Base-by-base conservation (phyloP, 2,797 vertebrate genomes). In the Schizopygopsis pylzovi region DNA sequence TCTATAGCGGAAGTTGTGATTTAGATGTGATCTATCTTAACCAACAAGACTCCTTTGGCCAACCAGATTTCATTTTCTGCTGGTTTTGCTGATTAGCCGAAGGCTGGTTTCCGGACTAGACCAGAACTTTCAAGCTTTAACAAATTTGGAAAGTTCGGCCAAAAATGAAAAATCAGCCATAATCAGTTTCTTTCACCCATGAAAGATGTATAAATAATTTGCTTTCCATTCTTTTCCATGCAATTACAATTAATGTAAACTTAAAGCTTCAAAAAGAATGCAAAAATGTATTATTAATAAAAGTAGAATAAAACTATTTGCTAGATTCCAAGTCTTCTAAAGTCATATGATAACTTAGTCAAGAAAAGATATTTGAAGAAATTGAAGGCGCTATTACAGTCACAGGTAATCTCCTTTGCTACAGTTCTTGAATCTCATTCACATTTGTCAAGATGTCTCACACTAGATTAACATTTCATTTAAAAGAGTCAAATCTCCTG, bases 361-460 rank as follows among this genome's bases (percentile, higher is more conserved):
- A 61, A 22, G 22, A 61, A 61, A 79, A 61, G 1, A 43, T 7
- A 65, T 16, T 16, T 33, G 16, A 4, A 25, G 2, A 79, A 25
- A 79, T 45, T 43, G 11, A 61, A 61, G 52, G 43, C 54, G 1
- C 22, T 28, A 43, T 68, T 67, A 8, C 4, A 67, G 15, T 81
- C 79, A 45, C 39, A 28, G 54, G 6, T 41, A 43, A 65, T 68
- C 20, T 37, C 45, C 61, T 63, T 47, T 47, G 59, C 39, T 33
- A 25, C 15, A 67, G 61, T 13, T 65, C 78, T 65, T 0, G 3
- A 67, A 15, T 67, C 78, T 67, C 18, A 37, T 67, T 67, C 61
- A 47, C 43, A 68, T 81, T 37, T 49, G 33, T n/a, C 63, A 68
- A 49, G 63, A 81, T 5, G 28, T 68, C 43, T 81, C 63, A 22